phyloP scores from a whole-genome alignment of 2,888 invertebrate species.

The Allacma fusca region DNA sequence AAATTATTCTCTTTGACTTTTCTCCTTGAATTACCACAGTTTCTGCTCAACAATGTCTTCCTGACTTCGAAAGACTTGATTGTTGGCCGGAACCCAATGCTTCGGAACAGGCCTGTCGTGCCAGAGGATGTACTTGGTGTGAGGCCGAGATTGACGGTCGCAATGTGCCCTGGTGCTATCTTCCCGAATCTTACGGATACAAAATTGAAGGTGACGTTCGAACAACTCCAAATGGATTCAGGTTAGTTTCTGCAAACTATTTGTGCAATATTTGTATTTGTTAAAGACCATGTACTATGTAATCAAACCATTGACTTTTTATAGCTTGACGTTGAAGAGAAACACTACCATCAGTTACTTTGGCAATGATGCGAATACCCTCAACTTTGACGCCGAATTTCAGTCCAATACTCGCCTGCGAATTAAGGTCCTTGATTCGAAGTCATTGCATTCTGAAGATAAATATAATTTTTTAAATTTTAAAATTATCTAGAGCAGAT shows the following conservation, averaged over 20 bases:
- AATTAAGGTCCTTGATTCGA: no score
- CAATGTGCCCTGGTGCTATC: constrained; percentile 52
- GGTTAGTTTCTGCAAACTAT: constrained; percentile 31
- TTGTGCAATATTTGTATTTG: no score
- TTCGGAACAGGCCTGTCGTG: constrained; percentile 68
- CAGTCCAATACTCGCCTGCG: constrained; percentile 58
- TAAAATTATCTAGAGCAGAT: constrained; percentile 32
- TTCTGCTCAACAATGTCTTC: constrained; percentile 35
- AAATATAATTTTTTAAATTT: no score
- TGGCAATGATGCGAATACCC: constrained; percentile 49
- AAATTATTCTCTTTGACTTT: no score
- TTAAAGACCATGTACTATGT: no score
- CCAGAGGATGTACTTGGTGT: constrained; percentile 77
- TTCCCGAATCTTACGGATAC: constrained; percentile 51
- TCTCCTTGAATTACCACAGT: constrained; percentile 7
- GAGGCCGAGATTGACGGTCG: constrained; percentile 43
- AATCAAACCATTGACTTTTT: neutral
- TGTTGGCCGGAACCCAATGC: constrained; percentile 73
- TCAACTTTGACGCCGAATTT: constrained; percentile 52
- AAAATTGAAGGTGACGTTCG: constrained; percentile 2
- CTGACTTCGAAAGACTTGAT: constrained; percentile 69
- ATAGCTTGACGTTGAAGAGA: constrained; percentile 49
- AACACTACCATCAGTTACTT: constrained; percentile 47
- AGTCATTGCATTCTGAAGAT: no score
- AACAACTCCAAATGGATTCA: constrained; percentile 37